A percentile compares a stretch with the other conserved stretches of the same genome.
Evolutionary conservation across 2,113 vertebrate species (phyloP).

Genomic region (Hippopotamus amphibius): DNA sequence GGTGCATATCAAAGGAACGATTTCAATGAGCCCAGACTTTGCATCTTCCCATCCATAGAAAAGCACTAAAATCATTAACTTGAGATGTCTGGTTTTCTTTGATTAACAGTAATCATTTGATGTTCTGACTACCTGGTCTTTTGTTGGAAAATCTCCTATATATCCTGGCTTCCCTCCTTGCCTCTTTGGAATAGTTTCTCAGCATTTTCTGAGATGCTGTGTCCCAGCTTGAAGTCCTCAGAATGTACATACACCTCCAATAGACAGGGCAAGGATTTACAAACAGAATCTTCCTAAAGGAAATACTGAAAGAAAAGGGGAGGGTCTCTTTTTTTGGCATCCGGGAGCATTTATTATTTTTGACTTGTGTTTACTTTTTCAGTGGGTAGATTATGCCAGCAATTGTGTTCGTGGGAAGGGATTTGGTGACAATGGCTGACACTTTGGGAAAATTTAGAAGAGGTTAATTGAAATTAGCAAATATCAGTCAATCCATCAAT

Average conservation of each 20-base stretch:
- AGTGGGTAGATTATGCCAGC: neutral
- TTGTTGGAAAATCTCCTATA: neutral
- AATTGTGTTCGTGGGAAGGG: neutral
- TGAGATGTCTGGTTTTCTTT: neutral
- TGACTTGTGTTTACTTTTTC: neutral
- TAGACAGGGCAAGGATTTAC: neutral
- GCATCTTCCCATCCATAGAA: neutral
- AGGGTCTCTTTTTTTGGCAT: accelerated
- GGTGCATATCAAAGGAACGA: neutral
- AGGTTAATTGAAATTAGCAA: neutral
- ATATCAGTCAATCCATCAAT: too few species aligned
- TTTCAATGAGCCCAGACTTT: neutral
- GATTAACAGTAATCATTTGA: neutral
- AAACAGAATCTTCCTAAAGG: neutral
- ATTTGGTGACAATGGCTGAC: neutral
- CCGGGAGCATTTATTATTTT: neutral
- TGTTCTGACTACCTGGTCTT: neutral
- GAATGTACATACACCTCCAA: neutral
- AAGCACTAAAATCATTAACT: neutral
- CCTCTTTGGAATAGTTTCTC: neutral
- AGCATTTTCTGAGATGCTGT: neutral
- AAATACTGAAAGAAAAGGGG: neutral
- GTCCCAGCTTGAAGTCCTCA: neutral
- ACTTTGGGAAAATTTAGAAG: accelerated
- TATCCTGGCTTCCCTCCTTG: neutral